Conservation (phyloP, 1,140 invertebrate genomes). For the Hesperophylax magnus region DNA sequence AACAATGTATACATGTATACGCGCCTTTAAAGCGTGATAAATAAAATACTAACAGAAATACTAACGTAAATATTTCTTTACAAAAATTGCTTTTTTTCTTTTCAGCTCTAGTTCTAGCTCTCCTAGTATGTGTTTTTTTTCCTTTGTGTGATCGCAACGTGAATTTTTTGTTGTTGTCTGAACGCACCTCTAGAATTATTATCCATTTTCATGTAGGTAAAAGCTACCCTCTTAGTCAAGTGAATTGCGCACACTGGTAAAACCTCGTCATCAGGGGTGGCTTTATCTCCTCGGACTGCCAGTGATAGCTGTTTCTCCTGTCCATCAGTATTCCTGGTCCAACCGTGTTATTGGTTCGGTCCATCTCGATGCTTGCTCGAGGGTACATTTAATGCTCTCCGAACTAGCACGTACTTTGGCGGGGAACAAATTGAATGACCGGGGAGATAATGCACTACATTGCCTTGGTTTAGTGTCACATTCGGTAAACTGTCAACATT, state of each 20-base stretch:
- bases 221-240: constrained; percentile 4
- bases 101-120: too few species aligned
- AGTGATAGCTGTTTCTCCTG: constrained; percentile 14
- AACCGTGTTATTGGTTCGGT: constrained; percentile 8
- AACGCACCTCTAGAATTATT: neutral
- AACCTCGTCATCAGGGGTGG: constrained; percentile 10
- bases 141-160: too few species aligned
- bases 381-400: constrained; percentile 2
- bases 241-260: constrained; percentile 13
- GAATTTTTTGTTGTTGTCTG: neutral
- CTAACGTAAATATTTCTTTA: too few species aligned
- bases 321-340: constrained; percentile 11
- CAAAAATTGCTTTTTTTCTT: too few species aligned
- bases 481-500: too few species aligned
- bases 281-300: constrained; percentile 25
- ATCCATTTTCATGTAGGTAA: constrained; percentile 2
- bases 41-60: too few species aligned
- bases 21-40: too few species aligned
- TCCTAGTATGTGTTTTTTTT: too few species aligned
- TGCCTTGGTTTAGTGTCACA: too few species aligned
- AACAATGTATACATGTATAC: too few species aligned
- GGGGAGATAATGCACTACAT: neutral
- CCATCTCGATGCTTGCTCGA: neutral
- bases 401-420: neutral
- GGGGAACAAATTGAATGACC: neutral